Evolutionary conservation across 2,113 vertebrate species (phyloP), one percentile per base, ranked within the genome.

Genomic region (Myotis yumanensis): DNA sequence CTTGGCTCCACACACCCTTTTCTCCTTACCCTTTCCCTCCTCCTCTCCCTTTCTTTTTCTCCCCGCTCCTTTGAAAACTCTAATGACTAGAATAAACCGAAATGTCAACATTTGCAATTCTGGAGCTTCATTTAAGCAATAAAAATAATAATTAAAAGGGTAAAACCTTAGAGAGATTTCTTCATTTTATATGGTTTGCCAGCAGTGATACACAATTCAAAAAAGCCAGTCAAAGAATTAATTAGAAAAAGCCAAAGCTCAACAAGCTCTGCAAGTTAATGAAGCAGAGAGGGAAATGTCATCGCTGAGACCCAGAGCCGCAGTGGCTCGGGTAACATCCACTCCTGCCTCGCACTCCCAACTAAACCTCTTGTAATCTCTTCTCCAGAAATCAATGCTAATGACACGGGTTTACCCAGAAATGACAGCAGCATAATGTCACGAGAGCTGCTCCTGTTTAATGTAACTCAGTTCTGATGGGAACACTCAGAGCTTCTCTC

Each of bases 131-230:
- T 98, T 98, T 98, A 98, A 98, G 98, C 97, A 98, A 98, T 98
- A 98, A 98, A 99, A 98, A 98, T 98, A 98, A 98, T 98, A 98
- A 98, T 98, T 98, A 98, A 98, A 98, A 98, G 98, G 98, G 97
- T 98, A 98, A 98, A 98, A 98, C 98, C 98, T 98, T 98, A 97
- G 98, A 99, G 98, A 98, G 98, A 98, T 98, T 98, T 98, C 97
- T 98, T 98, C 97, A 97, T 98, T 98, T 98, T 98, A 98, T 98
- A 97, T 98, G 97, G 97, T 98, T 98, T 98, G 96, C 97, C 97
- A 98, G 97, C 94, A 84, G 98, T 98, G 97, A 98, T 98, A 98
- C 98, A 98, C 98, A 97, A 97, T 98, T 98, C 98, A 93, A 97
- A 98, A 98, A 98, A 98, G 86, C 93, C 96, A 98, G 98, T 98